Base-by-base conservation (phyloP, 2,797 vertebrate genomes). In the Pelodytes ibericus region DNA sequence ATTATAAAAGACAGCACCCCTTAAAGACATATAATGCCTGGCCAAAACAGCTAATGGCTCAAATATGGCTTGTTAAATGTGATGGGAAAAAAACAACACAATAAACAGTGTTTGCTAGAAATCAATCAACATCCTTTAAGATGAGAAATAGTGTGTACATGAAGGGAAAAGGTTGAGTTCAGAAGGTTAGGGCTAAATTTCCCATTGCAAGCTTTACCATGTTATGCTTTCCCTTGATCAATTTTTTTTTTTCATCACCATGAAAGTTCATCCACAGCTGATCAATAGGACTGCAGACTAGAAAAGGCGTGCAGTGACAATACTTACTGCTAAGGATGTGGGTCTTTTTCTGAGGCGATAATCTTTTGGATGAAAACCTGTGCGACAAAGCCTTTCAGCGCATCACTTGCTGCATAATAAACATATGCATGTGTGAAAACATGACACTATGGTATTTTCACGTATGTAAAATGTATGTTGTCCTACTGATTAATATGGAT, bases 111-210 rank as follows among this genome's bases (percentile, higher is more conserved):
- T 59, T 59, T 30, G 10, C 26, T 59, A 59, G 57, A 9, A 31
- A 69, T 69, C 30, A 69, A 56, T 69, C 30, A 36, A 26, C 25
- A 69, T 33, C 25, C 8, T 29, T 27, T 58, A 56, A 47, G 44
- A 2, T 47, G 44, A 47, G 44, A 47, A 47, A 47, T 47, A 47
- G 13, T 18, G 13, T 47, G 18, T 47, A 47, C 4, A 47, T n/a
- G 16, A 47, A 47, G 1, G 44, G 18, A 2, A 47, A 13, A 47
- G 44, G 44, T 15, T 15, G 16, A 15, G 44, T 13, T 47, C 44
- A 47, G 44, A 4, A 47, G 44, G 44, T 47, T 16, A 2, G 2
- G 44, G 44, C 18, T 16, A 39, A 8, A 39, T 39, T 8, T 39
- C 15, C 15, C 15, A 7, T 47, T 47, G 44, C 4, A 47, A 13